These are phyloP conservation scores for Sinotaia quadrata DNA, from an alignment of 2,888 invertebrate species.

Conservation along the genomic window DNA sequence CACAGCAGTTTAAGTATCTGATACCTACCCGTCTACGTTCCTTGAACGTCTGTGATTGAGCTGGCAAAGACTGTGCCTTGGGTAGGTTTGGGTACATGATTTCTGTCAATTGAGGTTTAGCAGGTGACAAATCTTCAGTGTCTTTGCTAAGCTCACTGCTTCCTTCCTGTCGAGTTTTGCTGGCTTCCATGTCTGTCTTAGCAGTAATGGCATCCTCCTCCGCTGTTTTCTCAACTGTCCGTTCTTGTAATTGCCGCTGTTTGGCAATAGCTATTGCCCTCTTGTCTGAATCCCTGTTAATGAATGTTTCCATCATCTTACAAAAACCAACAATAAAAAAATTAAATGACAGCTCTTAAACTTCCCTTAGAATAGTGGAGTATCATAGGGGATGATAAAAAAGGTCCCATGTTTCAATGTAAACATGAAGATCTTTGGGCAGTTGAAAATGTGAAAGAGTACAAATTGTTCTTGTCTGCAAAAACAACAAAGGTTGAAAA, in stretches of 20 bases:
- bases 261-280: constrained; percentile 50
- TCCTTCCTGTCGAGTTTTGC: too few species aligned
- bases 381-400: too few species aligned
- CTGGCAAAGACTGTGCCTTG: constrained; percentile 61
- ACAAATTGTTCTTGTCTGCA: too few species aligned
- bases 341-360: too few species aligned
- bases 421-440: too few species aligned
- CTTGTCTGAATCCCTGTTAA: constrained; percentile 61
- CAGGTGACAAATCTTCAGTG: constrained; percentile 30
- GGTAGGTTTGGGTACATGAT: constrained; percentile 57
- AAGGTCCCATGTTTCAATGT: too few species aligned
- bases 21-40: constrained; percentile 38
- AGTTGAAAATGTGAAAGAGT: too few species aligned
- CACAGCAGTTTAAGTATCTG: too few species aligned
- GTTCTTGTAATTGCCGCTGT: constrained; percentile 42
- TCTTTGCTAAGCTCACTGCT: constrained; percentile 20
- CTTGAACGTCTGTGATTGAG: constrained; percentile 56
- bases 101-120: constrained; percentile 37
- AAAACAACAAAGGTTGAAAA: too few species aligned
- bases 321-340: too few species aligned
- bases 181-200: constrained; percentile 2
- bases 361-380: too few species aligned
- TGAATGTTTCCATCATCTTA: too few species aligned
- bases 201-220: neutral
- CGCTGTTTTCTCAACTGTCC: constrained; percentile 25